A percentile compares a stretch with the other conserved stretches of the same genome.
phyloP scores from a whole-genome alignment of 2,888 invertebrate genomes.

The Agelastica alni region DNA sequence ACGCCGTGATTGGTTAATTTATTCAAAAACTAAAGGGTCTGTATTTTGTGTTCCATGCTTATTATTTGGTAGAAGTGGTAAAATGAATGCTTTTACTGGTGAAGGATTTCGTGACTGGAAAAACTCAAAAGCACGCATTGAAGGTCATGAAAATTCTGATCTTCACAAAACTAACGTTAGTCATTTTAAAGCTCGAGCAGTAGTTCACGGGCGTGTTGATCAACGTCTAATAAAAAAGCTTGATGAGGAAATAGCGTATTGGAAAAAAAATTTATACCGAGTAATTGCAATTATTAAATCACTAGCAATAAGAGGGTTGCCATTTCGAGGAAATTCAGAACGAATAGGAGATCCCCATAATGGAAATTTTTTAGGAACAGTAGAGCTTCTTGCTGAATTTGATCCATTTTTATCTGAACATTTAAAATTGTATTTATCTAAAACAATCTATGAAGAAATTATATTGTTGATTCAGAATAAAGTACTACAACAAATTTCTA shows the following conservation, averaged over 20 bases:
- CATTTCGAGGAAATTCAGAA: background rate
- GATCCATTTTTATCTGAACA: background rate
- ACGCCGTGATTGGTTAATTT: background rate
- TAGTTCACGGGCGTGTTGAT: background rate
- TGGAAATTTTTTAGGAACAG: background rate
- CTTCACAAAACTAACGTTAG: background rate
- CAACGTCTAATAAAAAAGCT: slow-evolving; percentile 1
- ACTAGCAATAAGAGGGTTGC: background rate
- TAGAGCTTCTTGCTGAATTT: background rate
- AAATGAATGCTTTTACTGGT: background rate
- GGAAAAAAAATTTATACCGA: background rate
- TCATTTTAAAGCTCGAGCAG: slow-evolving; percentile 1
- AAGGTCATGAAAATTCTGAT: slow-evolving; percentile 4
- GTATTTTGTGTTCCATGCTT: background rate
- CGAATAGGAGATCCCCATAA: background rate
- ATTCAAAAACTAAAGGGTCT: background rate
- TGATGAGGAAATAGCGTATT: slow-evolving; percentile 2
- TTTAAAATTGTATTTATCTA: background rate
- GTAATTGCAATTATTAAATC: background rate
- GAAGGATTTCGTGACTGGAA: slow-evolving; percentile 2
- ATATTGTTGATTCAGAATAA: background rate
- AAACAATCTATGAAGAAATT: background rate
- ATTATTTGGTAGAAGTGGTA: background rate
- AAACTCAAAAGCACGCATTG: background rate
- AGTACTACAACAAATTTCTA: background rate